Conservation (phyloP, 2,888 invertebrate genomes). For the Morinoia aosen region DNA sequence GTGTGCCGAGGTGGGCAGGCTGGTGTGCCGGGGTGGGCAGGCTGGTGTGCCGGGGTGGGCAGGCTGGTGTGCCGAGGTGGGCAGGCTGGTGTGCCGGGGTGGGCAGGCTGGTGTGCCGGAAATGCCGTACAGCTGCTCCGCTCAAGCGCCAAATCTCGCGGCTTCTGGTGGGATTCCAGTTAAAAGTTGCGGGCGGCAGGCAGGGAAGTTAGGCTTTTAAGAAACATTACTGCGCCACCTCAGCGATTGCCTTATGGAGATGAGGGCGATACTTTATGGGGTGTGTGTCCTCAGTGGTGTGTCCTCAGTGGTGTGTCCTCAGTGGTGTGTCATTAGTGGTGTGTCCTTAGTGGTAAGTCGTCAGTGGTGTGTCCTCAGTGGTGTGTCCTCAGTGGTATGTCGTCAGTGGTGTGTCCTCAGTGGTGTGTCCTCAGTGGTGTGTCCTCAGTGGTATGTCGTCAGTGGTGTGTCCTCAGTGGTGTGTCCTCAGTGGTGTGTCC, state of each 20-base stretch:
- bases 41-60: background rate
- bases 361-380: background rate
- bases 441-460: background rate
- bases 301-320: background rate
- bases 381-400: background rate
- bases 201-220: background rate
- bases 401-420: background rate
- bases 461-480: background rate
- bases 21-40: too few species aligned
- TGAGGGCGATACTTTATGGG: background rate
- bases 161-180: conserved; percentile 45
- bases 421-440: background rate
- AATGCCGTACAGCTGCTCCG: background rate
- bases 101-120: background rate
- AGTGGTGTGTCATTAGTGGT: background rate
- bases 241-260: conserved; percentile 49
- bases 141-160: conserved; percentile 8
- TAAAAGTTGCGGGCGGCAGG: conserved; percentile 1
- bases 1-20: background rate
- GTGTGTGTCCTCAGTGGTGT: background rate
- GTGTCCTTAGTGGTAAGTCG: background rate
- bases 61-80: background rate
- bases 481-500: background rate
- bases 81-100: background rate
- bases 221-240: conserved; percentile 26